Evolutionary conservation across 2,888 invertebrate genomes (phyloP).

Genomic region (Ormia ochracea): DNA sequence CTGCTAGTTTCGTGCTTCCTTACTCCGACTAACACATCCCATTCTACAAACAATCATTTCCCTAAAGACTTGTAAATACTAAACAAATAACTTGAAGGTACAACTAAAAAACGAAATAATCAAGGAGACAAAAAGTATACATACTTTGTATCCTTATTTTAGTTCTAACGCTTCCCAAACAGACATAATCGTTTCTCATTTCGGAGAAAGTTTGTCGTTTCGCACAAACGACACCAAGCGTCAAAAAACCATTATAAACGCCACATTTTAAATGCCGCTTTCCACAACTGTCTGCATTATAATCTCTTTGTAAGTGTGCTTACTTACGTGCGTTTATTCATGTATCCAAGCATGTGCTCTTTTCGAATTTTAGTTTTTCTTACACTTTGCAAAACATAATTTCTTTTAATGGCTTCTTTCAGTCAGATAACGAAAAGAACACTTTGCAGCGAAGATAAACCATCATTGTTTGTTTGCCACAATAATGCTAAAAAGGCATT

Average conservation of each 20-base stretch:
- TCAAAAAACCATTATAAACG: constrained; percentile 51
- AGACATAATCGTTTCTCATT: constrained; percentile 76
- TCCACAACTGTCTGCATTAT: constrained; percentile 52
- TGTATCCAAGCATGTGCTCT: background rate
- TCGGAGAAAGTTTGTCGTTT: constrained; percentile 67
- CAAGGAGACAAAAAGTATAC: constrained; percentile 2
- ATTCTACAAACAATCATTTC: constrained; percentile 62
- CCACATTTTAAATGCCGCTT: constrained; percentile 52
- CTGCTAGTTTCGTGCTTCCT: background rate
- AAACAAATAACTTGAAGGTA: constrained; percentile 71
- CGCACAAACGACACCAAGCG: constrained; percentile 46
- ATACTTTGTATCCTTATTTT: constrained; percentile 66
- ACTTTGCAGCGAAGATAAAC: constrained; percentile 56
- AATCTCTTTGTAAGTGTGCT: constrained; percentile 25
- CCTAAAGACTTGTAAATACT: constrained; percentile 75
- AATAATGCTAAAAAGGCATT: constrained; percentile 23
- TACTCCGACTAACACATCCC: background rate
- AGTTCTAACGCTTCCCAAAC: constrained; percentile 56
- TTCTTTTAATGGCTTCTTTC: constrained; percentile 75
- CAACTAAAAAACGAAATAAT: constrained; percentile 13
- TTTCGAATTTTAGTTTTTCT: constrained; percentile 73
- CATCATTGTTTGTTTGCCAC: constrained; percentile 44
- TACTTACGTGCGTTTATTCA: background rate
- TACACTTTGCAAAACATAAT: constrained; percentile 69
- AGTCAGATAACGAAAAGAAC: constrained; percentile 70